phyloP scores from a whole-genome alignment of 2,888 invertebrate species.

The Sarcophaga subvicina region DNA sequence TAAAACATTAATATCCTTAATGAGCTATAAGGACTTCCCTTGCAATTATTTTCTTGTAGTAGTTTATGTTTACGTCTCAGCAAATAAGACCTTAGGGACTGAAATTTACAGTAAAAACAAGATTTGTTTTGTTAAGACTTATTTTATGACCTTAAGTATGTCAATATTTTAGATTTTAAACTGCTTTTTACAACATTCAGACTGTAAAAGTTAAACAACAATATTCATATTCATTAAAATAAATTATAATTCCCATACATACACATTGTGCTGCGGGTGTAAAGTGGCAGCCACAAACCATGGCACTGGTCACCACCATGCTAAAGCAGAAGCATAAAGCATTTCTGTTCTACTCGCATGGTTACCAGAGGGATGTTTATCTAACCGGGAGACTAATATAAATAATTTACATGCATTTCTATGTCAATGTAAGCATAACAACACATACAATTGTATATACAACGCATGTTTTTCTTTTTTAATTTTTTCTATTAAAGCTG shows the following conservation, averaged over 20 bases:
- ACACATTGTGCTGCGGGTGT: no score
- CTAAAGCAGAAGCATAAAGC: no score
- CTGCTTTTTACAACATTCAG: constrained; percentile 8
- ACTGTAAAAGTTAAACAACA: constrained; percentile 44
- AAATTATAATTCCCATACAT: constrained; percentile 15
- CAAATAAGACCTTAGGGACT: no score
- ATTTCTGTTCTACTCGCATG: no score
- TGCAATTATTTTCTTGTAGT: no score
- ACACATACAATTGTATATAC: no score
- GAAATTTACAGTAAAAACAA: no score
- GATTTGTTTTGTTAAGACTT: neutral
- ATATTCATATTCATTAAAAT: constrained; percentile 60
- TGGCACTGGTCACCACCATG: no score
- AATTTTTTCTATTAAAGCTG: neutral
- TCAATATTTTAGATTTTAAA: constrained; percentile 44
- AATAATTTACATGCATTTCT: constrained; percentile 37
- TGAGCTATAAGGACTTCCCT: neutral
- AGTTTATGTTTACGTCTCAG: no score
- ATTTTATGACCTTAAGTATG: constrained; percentile 42
- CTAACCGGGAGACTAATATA: constrained; percentile 36
- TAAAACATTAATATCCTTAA: neutral
- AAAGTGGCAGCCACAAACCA: no score
- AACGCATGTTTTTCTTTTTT: no score
- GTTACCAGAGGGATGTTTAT: constrained; percentile 36
- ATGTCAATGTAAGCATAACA: no score